Evolutionary conservation across 2,888 invertebrate species (phyloP), one percentile per base, ranked within the genome.

Genomic region (Sarcophaga caerulescens): DNA sequence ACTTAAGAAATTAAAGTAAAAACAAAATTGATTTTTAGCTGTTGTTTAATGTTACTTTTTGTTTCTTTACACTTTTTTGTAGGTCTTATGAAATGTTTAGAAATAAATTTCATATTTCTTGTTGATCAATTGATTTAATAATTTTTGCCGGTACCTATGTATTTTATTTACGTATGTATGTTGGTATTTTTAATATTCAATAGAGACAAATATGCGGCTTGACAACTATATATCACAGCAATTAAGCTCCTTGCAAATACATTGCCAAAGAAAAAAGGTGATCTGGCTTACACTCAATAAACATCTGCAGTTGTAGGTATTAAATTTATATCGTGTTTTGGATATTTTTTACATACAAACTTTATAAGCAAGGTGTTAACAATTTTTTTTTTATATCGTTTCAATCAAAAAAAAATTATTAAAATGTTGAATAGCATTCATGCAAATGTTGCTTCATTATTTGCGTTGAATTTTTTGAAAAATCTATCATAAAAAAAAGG

Each of bases 181-280:
- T 25, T 3, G 25, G 4, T 25, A 2, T 63, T 14, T 60, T 47
- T 44, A 35, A 57, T 52, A 52, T 19, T 44, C 25, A 25, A 17
- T 47, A 19, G 21, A 70, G 47, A 21, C 25, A 71, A 82, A 82
- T 62, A 82, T 82, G 77, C 60, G 44, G 77, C 52, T 73, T 66
- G 77, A 77, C 82, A 71, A 77, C 82, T 68, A n/a, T 65, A 44
- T 35, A 47, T 71, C 19, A 62, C 14, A 19, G 65, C 25, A 66
- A 47, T 12, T 47, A 57, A 81, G 69, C n/a, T 35, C 74, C 52
- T 52, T 45, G 11, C 14, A 71, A 57, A 57, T 11, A 45, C n/a
- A 17, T 19, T 60, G 21, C 3, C 60, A 21, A 2, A 57, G n/a
- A 17, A 10, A 10, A 60, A n/a, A n/a, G 1, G 60, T 19, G 2